Evolutionary conservation across 1,140 invertebrate species (phyloP), one percentile per base, ranked within the genome.

Genomic region (Cepaea nemoralis): DNA sequence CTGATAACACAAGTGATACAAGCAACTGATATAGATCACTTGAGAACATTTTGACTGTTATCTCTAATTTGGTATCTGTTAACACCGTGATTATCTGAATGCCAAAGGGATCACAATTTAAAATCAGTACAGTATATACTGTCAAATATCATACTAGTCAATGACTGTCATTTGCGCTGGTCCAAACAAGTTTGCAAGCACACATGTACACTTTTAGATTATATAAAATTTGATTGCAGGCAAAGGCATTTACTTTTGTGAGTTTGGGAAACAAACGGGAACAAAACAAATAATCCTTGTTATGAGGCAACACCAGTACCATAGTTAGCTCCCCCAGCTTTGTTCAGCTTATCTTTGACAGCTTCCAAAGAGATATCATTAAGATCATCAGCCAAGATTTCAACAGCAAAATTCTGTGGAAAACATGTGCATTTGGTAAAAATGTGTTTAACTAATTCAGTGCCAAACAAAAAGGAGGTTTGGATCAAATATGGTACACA

Each of bases 321-420:
- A 35, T 85, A 85, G 70, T 87, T 84, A 22, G 84, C 84, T 66
- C 84, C 84, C 14, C 84, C 84, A 67, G 82, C 84, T 67, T 79
- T 74, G 24, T 73, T 80, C 14, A 83, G 37, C 16, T 45, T 63
- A 14, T 83, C 73, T 33, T 33, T 45, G 0, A 86, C 79, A 16
- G 77, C 63, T 12, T 86, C 83, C n/a, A 82, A 33, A n/a, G 48
- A 48, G 19, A 86, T 37, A 22, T 87, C 84, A 19, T 75, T 40
- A 16, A 73, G 6, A 42, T 85, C 82, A 0, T 81, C 73, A n/a
- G 81, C 67, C 37, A 83, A 63, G 42, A 84, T 74, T 50, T 85
- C 84, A 40, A 74, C 37, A n/a, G 84, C 83, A 80, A 83, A 87
- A 71, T 73, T 85, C 83, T 87, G 82, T 16, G 83, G 82, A 75